Base-by-base conservation (phyloP, 2,113 vertebrate species). In the Melanostigma gelatinosum region DNA sequence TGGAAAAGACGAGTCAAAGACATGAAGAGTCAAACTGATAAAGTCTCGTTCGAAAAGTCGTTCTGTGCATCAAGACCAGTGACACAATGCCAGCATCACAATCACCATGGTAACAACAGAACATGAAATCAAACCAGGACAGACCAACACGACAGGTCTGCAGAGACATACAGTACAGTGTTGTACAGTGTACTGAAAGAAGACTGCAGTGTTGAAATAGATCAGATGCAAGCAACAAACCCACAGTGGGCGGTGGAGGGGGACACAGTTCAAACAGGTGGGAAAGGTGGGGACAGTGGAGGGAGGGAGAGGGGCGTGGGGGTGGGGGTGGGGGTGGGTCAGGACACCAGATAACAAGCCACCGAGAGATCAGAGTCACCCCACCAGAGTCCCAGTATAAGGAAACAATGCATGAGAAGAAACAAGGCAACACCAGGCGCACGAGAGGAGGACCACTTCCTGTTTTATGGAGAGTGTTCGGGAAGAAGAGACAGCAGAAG, bases 211-310 rank as follows among this genome's bases (percentile, higher is more conserved):
- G 85, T 91, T 87, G 79, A 87, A 89, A 91, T 80, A 90, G 88
- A 90, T 94, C 85, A 94, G 89, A 95, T 80, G 93, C 94, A 95
- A 96, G 95, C 95, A 94, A 94, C 94, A 92, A 88, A 94, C 93
- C 93, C 92, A 95, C 95, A 94, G 48, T 74, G 79, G 89, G 91
- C 46, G 76, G 86, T 84, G 87, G 82, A 71, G 84, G 85, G 79
- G 82, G 85, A 77, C 76, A 92, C 80, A 90, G 55, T 92, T 95
- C 92, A 93, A 92, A 95, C 91, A 89, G 86, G 89, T 87, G 85
- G 82, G 63, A 71, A 65, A 85, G 80, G 82, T 68, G 71, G 82
- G 83, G 68, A 61, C 46, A 79, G 73, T 65, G 27, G 78, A 50
- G 29, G 36, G 65, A 8, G 52, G 63, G 77, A 68, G 66, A 66